Conservation (phyloP, 2,888 invertebrate genomes). For the Drosophila subquinaria region DNA sequence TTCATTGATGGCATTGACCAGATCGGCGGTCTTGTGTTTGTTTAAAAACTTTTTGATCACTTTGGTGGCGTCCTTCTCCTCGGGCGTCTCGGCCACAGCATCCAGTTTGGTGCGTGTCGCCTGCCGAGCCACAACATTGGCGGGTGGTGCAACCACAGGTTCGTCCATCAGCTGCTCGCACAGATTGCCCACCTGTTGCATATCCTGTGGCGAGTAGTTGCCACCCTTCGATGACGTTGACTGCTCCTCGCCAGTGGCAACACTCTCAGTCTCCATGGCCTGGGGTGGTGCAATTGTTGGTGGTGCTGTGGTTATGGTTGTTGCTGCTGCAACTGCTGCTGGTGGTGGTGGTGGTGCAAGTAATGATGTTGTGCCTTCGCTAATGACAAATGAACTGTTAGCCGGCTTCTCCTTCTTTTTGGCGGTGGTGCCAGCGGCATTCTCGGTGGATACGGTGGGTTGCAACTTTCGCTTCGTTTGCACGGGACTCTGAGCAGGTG, state of each 20-base stretch:
- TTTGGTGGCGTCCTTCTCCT: constrained; percentile 84
- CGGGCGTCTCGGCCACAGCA: constrained; percentile 81
- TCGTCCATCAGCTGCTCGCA: constrained; percentile 82
- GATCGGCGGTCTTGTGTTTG: constrained; percentile 85
- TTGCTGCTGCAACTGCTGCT: constrained; percentile 24
- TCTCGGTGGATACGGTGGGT: constrained; percentile 90
- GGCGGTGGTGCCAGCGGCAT: constrained; percentile 86
- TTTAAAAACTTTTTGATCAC: constrained; percentile 85
- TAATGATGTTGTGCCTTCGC: constrained; percentile 48
- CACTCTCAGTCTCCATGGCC: constrained; percentile 79
- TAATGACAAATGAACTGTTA: constrained; percentile 72
- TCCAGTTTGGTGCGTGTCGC: constrained; percentile 78
- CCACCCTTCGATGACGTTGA: constrained; percentile 8
- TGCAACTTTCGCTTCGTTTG: constrained; percentile 92
- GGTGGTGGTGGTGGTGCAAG: constrained; percentile 32
- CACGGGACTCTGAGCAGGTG: constrained; percentile 85
- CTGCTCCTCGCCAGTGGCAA: constrained; percentile 54
- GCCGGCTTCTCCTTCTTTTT: constrained; percentile 89
- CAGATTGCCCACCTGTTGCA: constrained; percentile 81
- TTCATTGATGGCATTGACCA: constrained; percentile 84
- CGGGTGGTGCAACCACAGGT: constrained; percentile 5
- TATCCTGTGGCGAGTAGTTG: constrained; percentile 77
- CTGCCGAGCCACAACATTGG: constrained; percentile 57
- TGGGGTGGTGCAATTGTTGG: constrained; percentile 30
- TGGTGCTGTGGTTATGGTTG: neutral